Evolutionary conservation across 2,797 vertebrate species (phyloP).

Genomic region (Myripristis jacobus): DNA sequence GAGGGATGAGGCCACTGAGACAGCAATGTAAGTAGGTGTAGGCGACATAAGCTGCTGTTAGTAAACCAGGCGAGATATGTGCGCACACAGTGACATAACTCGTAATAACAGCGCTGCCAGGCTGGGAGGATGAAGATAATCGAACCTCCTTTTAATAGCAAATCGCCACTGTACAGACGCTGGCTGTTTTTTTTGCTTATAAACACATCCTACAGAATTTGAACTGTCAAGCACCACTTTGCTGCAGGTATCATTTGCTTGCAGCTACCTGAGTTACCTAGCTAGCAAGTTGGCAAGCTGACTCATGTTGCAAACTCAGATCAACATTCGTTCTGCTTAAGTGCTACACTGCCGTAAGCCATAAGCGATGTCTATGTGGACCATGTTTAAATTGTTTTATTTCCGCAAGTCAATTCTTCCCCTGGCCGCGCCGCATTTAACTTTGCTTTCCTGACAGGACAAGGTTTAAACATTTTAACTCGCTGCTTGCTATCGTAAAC

Average conservation of each 20-base stretch:
- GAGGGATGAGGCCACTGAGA: background rate
- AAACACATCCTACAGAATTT: too few species aligned
- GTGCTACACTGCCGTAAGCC: too few species aligned
- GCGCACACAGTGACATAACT: slow-evolving; percentile 28
- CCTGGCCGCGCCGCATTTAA: fast-evolving
- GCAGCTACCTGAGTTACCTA: too few species aligned
- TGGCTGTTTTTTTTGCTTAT: background rate
- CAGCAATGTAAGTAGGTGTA: background rate
- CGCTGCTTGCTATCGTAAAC: background rate
- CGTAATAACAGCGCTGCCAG: too few species aligned
- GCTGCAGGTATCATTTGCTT: background rate
- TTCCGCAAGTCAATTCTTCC: fast-evolving
- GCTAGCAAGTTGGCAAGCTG: slow-evolving; percentile 14
- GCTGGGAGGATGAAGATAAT: background rate
- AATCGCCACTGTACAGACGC: background rate
- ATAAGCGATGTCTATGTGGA: background rate
- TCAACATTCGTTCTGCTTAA: too few species aligned
- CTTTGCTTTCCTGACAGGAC: background rate
- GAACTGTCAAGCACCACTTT: background rate
- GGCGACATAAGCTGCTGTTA: slow-evolving; percentile 14
- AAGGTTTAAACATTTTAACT: background rate
- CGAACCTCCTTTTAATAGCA: background rate
- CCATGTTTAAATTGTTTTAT: fast-evolving
- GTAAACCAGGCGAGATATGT: slow-evolving; percentile 16
- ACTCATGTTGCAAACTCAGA: slow-evolving; percentile 20